Conservation (phyloP, 2,797 vertebrate genomes). For the Graptemys geographica region DNA sequence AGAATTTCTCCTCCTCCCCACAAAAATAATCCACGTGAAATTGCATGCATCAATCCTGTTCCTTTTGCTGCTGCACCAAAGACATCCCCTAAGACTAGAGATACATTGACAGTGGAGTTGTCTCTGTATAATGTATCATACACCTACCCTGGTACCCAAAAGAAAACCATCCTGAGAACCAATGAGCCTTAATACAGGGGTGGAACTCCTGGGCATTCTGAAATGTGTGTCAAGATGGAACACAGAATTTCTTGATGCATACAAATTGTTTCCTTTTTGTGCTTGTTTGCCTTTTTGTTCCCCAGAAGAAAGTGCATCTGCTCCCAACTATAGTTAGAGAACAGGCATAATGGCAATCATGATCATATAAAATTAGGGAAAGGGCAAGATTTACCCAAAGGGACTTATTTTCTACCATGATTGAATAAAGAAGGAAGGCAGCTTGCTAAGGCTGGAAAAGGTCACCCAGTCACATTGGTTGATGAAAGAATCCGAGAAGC, state of each 20-base stretch:
- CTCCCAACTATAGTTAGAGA: neutral
- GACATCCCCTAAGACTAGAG: neutral
- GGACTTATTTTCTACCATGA: slow-evolving; percentile 75
- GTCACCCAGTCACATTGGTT: slow-evolving; percentile 82
- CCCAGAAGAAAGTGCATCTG: accelerated
- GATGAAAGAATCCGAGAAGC: slow-evolving; percentile 81
- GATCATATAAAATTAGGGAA: slow-evolving; percentile 76
- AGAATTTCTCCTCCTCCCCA: neutral
- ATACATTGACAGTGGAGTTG: neutral
- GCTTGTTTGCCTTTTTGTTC: accelerated
- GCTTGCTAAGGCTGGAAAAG: slow-evolving; percentile 81
- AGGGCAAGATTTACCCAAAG: slow-evolving; percentile 64
- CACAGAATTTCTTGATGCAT: accelerated
- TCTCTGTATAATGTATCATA: accelerated
- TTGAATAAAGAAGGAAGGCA: slow-evolving; percentile 80
- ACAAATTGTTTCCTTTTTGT: accelerated
- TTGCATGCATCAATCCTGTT: accelerated
- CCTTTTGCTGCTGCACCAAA: neutral
- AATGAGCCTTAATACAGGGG: accelerated
- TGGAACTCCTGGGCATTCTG: neutral
- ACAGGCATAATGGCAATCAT: slow-evolving; percentile 43
- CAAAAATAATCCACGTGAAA: neutral
- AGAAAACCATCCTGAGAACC: accelerated
- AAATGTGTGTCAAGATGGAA: neutral
- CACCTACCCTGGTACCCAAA: accelerated